A percentile compares a stretch with the other conserved stretches of the same genome.
Conservation (phyloP, 2,797 vertebrate genomes). For the Dendrocincla fuliginosa region DNA sequence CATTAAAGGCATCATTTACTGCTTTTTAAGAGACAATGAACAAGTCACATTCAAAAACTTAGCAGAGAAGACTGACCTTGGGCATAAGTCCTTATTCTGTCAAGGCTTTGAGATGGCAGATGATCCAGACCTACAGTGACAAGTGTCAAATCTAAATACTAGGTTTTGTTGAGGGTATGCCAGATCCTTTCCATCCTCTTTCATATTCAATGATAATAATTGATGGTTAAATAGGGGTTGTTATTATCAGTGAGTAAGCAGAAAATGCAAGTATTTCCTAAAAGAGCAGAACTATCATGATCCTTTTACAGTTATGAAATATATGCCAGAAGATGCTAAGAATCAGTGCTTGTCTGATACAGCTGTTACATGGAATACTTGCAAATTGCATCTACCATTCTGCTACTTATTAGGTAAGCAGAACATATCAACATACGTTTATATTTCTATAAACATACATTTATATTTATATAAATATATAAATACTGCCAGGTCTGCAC, state of each 20-base stretch:
- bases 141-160: conserved; percentile 10
- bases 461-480: background rate
- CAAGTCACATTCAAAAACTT: background rate
- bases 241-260: background rate
- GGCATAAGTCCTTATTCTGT: conserved; percentile 42
- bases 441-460: background rate
- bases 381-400: background rate
- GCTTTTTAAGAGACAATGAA: background rate
- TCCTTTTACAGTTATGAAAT: background rate
- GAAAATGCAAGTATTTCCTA: background rate
- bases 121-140: conserved; percentile 30
- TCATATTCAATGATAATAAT: background rate
- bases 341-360: background rate
- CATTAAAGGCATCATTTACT: background rate
- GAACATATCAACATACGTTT: background rate
- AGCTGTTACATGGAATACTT: background rate
- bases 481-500: background rate
- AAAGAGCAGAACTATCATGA: background rate
- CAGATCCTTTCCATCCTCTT: background rate
- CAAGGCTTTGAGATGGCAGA: background rate
- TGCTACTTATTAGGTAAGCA: background rate
- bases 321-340: background rate
- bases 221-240: background rate
- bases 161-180: background rate
- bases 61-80: conserved; percentile 12